Evolutionary conservation across 2,888 invertebrate genomes (phyloP).

Genomic region (Aphrophora alni): DNA sequence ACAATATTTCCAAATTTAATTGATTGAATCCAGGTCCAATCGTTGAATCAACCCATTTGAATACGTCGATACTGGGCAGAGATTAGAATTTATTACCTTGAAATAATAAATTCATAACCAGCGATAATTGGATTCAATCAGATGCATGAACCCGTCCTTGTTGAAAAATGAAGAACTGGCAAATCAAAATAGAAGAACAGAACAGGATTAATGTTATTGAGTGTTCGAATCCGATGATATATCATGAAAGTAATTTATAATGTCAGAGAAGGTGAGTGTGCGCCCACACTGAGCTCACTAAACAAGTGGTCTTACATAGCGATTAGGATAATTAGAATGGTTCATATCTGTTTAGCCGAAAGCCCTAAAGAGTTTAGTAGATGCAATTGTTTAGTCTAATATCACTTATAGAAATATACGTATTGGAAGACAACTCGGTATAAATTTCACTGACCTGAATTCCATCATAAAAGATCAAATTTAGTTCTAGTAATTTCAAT

Average conservation of each 20-base stretch:
- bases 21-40: too few relatives aligned
- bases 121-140: slow-evolving; percentile 35
- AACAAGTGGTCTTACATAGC: background rate
- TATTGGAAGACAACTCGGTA: too few relatives aligned
- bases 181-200: background rate
- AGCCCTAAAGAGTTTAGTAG: too few relatives aligned
- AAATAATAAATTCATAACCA: slow-evolving; percentile 26
- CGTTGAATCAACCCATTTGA: too few relatives aligned
- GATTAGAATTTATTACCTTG: background rate
- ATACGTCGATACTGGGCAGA: background rate
- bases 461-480: too few relatives aligned
- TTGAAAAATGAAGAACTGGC: slow-evolving; percentile 1
- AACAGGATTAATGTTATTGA: background rate
- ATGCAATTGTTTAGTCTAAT: too few relatives aligned
- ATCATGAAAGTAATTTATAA: background rate
- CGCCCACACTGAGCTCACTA: background rate
- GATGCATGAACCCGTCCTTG: background rate
- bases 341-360: too few relatives aligned
- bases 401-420: too few relatives aligned
- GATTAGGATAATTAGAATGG: background rate
- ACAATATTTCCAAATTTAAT: too few relatives aligned
- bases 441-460: too few relatives aligned
- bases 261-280: background rate
- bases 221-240: background rate
- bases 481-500: too few relatives aligned